Evolutionary conservation across 2,888 invertebrate species (phyloP).

Genomic region (Tupiocoris notatus): DNA sequence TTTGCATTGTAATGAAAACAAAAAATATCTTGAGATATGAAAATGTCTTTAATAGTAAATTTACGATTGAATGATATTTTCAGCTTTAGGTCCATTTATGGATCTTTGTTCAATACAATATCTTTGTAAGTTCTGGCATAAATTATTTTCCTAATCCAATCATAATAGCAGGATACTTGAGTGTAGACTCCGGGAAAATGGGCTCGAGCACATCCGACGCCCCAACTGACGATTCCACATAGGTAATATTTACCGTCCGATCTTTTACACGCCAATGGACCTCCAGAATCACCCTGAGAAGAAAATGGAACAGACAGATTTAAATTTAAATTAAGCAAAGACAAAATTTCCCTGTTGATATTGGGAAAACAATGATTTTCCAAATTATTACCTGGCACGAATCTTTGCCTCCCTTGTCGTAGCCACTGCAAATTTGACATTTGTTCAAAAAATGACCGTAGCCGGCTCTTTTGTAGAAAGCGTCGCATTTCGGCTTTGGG

Average conservation of each 20-base stretch:
- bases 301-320: constrained; percentile 3
- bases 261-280: constrained; percentile 53
- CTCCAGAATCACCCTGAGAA: constrained; percentile 55
- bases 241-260: constrained; percentile 52
- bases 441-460: constrained; percentile 49
- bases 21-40: no score
- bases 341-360: background rate
- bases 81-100: no score
- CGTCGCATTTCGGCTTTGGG: constrained; percentile 47
- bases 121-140: constrained; percentile 42
- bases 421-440: constrained; percentile 51
- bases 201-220: constrained; percentile 53
- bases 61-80: no score
- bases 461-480: constrained; percentile 48
- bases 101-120: constrained; percentile 13
- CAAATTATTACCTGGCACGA: constrained; percentile 51
- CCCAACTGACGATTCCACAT: constrained; percentile 56
- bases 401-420: constrained; percentile 49
- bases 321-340: background rate
- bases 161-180: constrained; percentile 52
- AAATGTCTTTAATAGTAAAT: no score
- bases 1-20: no score
- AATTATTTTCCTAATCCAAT: constrained; percentile 51
- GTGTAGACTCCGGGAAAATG: constrained; percentile 54
- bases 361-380: no score